Evolutionary conservation across 2,113 vertebrate genomes (phyloP).

Genomic region (Craseonycteris thonglongyai): DNA sequence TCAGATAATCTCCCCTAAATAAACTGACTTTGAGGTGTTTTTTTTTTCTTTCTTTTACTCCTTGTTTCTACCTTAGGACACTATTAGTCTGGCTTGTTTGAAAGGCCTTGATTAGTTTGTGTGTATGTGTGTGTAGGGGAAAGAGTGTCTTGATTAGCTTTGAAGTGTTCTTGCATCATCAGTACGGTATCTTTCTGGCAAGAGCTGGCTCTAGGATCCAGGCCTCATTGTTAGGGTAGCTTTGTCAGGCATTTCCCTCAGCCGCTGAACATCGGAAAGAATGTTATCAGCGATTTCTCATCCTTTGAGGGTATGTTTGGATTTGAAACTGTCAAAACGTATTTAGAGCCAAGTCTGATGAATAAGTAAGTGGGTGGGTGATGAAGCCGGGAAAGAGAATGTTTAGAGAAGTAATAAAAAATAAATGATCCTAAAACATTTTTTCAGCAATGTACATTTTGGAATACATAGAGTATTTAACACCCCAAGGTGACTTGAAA

Average conservation of each 20-base stretch:
- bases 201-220: background rate
- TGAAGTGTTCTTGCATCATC: background rate
- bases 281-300: background rate
- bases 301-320: background rate
- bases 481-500: background rate
- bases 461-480: constrained; percentile 1
- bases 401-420: background rate
- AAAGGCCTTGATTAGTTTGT: background rate
- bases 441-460: background rate
- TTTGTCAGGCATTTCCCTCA: background rate
- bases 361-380: background rate
- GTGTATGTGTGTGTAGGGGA: background rate
- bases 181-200: background rate
- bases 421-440: background rate
- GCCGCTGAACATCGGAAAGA: background rate
- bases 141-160: background rate
- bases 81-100: background rate
- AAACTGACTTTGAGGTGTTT: background rate
- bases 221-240: background rate
- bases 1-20: background rate
- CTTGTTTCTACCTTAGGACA: background rate
- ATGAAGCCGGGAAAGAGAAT: constrained; percentile 5
- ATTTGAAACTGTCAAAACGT: constrained; percentile 16
- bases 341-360: background rate
- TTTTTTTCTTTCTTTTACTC: background rate